Base-by-base conservation (phyloP, 2,797 vertebrate species). In the Gymnothorax javanicus region DNA sequence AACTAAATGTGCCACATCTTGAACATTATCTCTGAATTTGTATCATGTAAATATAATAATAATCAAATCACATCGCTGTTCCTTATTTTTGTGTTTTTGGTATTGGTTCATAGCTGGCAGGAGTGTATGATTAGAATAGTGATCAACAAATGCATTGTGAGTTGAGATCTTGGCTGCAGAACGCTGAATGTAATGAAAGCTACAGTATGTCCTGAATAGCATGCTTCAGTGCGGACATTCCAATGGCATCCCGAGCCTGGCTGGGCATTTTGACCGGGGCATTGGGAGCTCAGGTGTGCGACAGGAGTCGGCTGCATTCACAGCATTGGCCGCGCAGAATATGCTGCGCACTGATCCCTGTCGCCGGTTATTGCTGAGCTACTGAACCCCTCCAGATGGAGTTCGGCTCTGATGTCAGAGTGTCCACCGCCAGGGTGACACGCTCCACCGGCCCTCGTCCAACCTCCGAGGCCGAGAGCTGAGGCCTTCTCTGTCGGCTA, bases 361-460 rank as follows among this genome's bases (percentile, higher is more conserved):
- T 25, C 67, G 50, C 84, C 33, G 84, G 62, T 71, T 85, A 71
- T 85, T 85, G 84, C 50, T 54, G 64, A 85, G 62, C 64, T 7
- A 50, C 84, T 85, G 64, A 85, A 67, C 84, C 84, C 60, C 60
- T 54, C 84, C 60, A 69, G 84, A 67, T 71, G 60, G 60, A 67
- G 60, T 71, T 85, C 62, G 54, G 60, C 84, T 13, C 84, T 54
- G 17, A 56, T 85, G 75, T 79, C 75, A 52, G 52, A 56, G 25
- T 52, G 57, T 59, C 57, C 58, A 20, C n/a, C 54, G 57, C 52
- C 81, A 12, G 54, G n/a, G 11, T 57, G 81, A 79, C 15, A 50
- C 75, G 81, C 81, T 82, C 81, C 81, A 57, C 11, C 8, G 57
- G 25, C 71, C 15, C 54, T 50, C 50, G 20, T 79, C 75, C 75